Evolutionary conservation across 2,113 vertebrate species (phyloP), one percentile per base, ranked within the genome.

Genomic region (Excalfactoria chinensis): DNA sequence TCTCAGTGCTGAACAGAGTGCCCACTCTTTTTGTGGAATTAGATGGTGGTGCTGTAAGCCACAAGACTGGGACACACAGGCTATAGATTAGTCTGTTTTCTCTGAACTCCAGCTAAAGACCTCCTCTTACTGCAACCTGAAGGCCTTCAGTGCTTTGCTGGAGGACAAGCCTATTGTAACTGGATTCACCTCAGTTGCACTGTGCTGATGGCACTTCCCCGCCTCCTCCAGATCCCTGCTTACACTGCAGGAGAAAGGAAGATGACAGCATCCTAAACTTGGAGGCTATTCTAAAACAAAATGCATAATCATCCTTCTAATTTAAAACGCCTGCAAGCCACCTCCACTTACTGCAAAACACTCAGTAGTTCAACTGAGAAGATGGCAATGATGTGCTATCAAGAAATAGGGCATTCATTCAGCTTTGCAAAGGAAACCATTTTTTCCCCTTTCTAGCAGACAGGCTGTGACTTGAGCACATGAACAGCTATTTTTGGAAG

Each of bases 341-440:
- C 44, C 75, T 46, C 37, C 3, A 1, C 46, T 64, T 46, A 4
- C 35, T 59, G 59, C 3, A 26, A 35, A 64, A 6, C 41, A 18
- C 1, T 19, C 34, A 22, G 0, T 0, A 56, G 12, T 68, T 75
- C 9, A 9, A 37, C 23, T 0, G 1, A 73, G 41, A 62, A 23
- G 10, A 13, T 12, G 35, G 73, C 72, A 84, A 90, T 32, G 74
- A 90, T 32, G 74, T 44, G 3, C n/a, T 8, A 8, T 34, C 71
- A 22, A 56, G 8, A 35, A 0, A 13, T 9, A 51, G 26, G 1
- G 4, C 3, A 6, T 28, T 37, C 9, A 7, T 34, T 32, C 34
- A 43, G 69, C 40, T 78, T 46, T 35, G 26, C 1, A 7, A 74
- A 77, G 9, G 18, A 9, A 88, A 5, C 23, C 34, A 16, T 60